Evolutionary conservation across 2,797 vertebrate species (phyloP), one percentile per base, ranked within the genome.

Genomic region (Leuciscus waleckii): DNA sequence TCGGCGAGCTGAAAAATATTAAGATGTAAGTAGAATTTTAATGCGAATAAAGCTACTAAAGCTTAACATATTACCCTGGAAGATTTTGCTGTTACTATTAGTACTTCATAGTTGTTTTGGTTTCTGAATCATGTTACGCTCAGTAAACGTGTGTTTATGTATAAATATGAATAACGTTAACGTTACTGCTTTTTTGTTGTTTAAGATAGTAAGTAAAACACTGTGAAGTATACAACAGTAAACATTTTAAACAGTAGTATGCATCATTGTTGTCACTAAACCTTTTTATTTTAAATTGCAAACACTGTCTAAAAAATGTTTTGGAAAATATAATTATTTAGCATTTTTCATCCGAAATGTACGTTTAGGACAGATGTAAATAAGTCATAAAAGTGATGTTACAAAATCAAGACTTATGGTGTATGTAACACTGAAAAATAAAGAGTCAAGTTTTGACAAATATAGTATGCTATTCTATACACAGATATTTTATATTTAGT

Each of bases 1-100:
- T 49, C 32, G 46, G 68, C 51, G 68, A 82, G 16, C 67, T 74
- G 46, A 37, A 54, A 9, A 14, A 21, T 5, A 19, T 7, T 32
- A 19, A 83, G 69, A 68, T 76, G 73, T 78, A 69, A 78, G 82
- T 84, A 32, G 7, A 84, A 56, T 19, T 21, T 3, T 10, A 41
- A 17, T 8, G 2, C 41, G 54, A 35, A 2, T 61, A 16, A 61
- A 23, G 17, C 17, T 26, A 13, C 7, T 4, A 35, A n/a, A 26
- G 7, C 5, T 1, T 23, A 17, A 19, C 16, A 7, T 17, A 2
- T 8, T 10, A 10, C 5, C 7, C 8, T 41, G 14, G 5, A 2
- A 13, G 35, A 0, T 69, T 69, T 23, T 7, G 5, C 7, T 21
- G 43, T 41, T 51, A 10, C 21, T 35, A 17, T 41, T 2, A 21